These are phyloP conservation scores for Sebastes trivittatus DNA, from an alignment of 2,797 vertebrate species.

Conservation along the genomic window DNA sequence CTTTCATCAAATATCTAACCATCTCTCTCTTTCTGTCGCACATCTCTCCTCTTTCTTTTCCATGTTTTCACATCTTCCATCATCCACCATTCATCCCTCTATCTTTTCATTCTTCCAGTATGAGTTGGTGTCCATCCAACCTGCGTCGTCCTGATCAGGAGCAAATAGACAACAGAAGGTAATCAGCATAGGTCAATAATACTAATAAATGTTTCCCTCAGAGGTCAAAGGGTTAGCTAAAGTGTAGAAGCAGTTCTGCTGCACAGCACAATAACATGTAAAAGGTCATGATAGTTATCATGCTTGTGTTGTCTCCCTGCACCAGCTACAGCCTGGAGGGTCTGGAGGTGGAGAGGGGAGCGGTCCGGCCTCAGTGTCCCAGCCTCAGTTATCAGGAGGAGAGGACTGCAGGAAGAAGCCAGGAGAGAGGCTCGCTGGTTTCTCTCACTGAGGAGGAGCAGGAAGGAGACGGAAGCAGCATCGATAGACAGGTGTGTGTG, in stretches of 20 bases:
- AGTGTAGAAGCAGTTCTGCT: not conserved
- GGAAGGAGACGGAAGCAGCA: constrained; percentile 80
- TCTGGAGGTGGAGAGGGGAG: constrained; percentile 77
- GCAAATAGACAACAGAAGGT: constrained; percentile 64
- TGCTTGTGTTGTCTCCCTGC: no score
- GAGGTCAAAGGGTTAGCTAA: not conserved
- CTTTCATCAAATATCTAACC: not conserved
- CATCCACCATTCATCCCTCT: not conserved
- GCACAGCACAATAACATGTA: not conserved
- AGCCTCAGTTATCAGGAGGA: constrained; percentile 68
- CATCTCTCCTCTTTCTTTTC: not conserved
- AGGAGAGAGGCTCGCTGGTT: constrained; percentile 84
- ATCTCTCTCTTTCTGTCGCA: not conserved
- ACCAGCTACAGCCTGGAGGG: constrained; percentile 92
- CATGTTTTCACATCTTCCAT: not conserved
- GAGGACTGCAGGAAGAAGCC: constrained; percentile 53
- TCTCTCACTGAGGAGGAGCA: constrained; percentile 89
- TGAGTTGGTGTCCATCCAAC: constrained; percentile 70
- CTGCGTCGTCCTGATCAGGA: constrained; percentile 26
- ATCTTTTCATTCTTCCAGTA: constrained; percentile 26
- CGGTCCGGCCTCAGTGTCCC: constrained; percentile 65
- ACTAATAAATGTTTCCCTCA: not conserved
- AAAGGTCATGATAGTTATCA: not conserved
- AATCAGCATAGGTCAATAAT: not conserved
- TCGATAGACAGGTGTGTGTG: constrained; percentile 77